Base-by-base conservation (phyloP, 2,888 invertebrate species). In the Polydrusus cervinus region DNA sequence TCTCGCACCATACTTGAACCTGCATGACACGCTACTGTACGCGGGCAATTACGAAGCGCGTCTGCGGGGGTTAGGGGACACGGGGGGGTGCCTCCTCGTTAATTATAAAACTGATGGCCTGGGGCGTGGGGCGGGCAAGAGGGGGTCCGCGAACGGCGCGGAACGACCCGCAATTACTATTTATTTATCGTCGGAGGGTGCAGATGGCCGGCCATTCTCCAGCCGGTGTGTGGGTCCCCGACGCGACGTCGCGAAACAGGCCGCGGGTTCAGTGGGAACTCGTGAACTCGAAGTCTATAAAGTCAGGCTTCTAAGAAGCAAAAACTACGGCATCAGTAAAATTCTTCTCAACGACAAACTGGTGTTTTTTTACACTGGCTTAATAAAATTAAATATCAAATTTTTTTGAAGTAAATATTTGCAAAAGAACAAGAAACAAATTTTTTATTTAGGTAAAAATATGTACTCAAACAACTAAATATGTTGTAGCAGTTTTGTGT, bases 51-150 rank as follows among this genome's bases (percentile, higher is more conserved):
- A 71, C 71, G 51, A 34, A 64, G 57, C 71, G 65, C 64, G 71
- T 65, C 71, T 8, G 65, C 53, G 65, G 65, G 55, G 55, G 55
- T 14, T 47, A 53, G 53, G 53, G 38, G 70, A 14, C 16, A 16
- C 30, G 6, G 65, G 65, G 65, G 71, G 64, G 20, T 53, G 55
- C 65, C 64, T 71, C 64, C 71, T 71, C 71, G 71, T 71, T 71
- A 71, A 71, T 71, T 71, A 71, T 71, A 71, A 71, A 71, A 71
- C 64, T 65, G 71, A 71, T 65, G 71, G 53, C 62, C 45, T n/a
- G 38, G 51, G 61, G 61, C 25, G 43, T 11, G 38, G 51, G 49
- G 53, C 20, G 53, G 20, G 14, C 40, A 18, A 18, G 40, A 40
- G 61, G 61, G 62, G 47, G 62, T 51, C 53, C 70, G 70, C 70